These are phyloP conservation scores for Paramormyrops kingsleyae DNA, from an alignment of 2,113 vertebrate genomes.

Conservation along the genomic window DNA sequence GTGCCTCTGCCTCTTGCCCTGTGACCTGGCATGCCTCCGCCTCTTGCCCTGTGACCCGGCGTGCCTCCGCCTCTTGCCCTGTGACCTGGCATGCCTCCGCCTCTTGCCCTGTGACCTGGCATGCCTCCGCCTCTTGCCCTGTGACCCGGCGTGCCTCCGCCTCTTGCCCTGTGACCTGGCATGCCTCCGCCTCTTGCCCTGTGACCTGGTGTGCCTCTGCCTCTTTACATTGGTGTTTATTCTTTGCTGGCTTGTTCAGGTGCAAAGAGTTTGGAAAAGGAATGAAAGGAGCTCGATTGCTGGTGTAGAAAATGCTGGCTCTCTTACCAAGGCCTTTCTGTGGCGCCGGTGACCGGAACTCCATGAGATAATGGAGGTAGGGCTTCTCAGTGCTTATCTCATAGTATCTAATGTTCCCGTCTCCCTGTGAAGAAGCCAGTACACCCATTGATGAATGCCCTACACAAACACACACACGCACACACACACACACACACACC, in stretches of 20 bases:
- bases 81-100: too few relatives aligned
- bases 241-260: neutral
- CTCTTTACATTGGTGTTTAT: neutral
- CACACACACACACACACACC: neutral
- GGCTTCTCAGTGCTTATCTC: conserved; percentile 90
- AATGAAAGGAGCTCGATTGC: neutral
- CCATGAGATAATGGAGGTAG: conserved; percentile 90
- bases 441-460: neutral
- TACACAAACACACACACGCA: neutral
- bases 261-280: neutral
- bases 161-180: neutral
- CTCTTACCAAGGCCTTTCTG: conserved; percentile 91
- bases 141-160: neutral
- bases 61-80: too few relatives aligned
- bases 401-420: conserved; percentile 96
- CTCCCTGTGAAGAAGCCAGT: conserved; percentile 64
- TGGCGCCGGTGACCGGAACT: conserved; percentile 87
- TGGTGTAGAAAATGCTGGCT: neutral
- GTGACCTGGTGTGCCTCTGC: neutral
- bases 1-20: too few relatives aligned
- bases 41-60: too few relatives aligned
- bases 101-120: too few relatives aligned
- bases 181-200: neutral
- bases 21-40: too few relatives aligned
- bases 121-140: neutral